A percentile compares a stretch with the other conserved stretches of the same genome.
Evolutionary conservation across 2,113 vertebrate genomes (phyloP).

Genomic region (Urocitellus parryii): DNA sequence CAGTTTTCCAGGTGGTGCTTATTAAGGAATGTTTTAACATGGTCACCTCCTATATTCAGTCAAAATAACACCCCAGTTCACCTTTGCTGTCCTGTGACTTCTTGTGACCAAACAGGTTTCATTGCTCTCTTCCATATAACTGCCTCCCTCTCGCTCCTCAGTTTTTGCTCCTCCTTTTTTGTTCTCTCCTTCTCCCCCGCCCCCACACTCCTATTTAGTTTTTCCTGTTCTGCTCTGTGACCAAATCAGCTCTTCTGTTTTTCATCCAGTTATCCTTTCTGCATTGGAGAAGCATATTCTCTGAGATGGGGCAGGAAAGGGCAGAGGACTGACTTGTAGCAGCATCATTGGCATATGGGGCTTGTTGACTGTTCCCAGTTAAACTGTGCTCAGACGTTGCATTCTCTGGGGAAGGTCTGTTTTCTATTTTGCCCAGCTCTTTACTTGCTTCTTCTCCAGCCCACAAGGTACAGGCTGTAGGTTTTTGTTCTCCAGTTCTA

Average conservation of each 20-base stretch:
- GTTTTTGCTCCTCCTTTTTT: neutral
- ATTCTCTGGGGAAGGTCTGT: neutral
- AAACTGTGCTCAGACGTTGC: neutral
- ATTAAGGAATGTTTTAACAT: neutral
- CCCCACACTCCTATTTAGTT: neutral
- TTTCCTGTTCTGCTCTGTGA: neutral
- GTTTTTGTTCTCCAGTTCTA: neutral
- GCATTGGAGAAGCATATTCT: neutral
- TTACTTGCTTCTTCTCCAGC: neutral
- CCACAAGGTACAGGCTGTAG: neutral
- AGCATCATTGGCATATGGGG: neutral
- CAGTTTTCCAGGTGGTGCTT: neutral
- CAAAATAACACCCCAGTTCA: neutral
- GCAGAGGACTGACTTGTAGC: neutral
- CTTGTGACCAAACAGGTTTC: neutral
- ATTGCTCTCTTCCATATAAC: neutral
- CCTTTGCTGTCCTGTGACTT: neutral
- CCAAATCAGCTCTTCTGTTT: neutral
- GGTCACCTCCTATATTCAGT: neutral
- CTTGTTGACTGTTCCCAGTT: neutral
- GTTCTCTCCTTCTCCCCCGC: neutral
- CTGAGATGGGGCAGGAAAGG: neutral
- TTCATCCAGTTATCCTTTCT: neutral
- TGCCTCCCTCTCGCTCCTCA: neutral
- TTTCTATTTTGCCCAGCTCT: neutral